These are phyloP conservation scores for Lithophane semibrunnea DNA, from an alignment of 2,888 invertebrate species.

Conservation along the genomic window DNA sequence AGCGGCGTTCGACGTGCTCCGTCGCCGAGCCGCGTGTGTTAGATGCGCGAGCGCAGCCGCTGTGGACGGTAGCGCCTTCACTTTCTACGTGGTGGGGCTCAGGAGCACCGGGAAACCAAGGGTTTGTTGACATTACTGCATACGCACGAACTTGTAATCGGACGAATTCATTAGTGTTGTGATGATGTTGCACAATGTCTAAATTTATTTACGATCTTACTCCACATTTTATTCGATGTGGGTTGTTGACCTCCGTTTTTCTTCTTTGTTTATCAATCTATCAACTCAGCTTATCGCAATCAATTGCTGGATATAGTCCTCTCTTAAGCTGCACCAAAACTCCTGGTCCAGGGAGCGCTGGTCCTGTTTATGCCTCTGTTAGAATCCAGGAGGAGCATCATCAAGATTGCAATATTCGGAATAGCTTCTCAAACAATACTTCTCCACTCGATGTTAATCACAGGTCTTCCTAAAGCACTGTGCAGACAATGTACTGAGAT, in stretches of 20 bases:
- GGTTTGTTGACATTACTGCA: slow-evolving; percentile 84
- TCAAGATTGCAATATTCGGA: background rate
- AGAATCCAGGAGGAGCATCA: background rate
- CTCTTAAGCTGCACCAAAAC: background rate
- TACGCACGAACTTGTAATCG: slow-evolving; percentile 56
- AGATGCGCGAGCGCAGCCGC: slow-evolving; percentile 72
- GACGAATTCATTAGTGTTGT: slow-evolving; percentile 51
- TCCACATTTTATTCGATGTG: slow-evolving; percentile 22
- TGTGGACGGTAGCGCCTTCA: slow-evolving; percentile 82
- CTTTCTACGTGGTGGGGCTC: slow-evolving; percentile 89
- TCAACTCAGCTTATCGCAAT: background rate
- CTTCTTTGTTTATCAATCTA: background rate
- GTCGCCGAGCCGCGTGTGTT: slow-evolving; percentile 86
- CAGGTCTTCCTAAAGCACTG: background rate
- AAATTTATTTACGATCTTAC: background rate
- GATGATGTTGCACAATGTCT: slow-evolving; percentile 25
- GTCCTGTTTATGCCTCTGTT: background rate
- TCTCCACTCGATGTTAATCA: background rate
- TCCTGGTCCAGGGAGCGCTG: rapidly evolving
- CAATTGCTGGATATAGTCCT: no score
- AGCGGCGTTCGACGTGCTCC: slow-evolving; percentile 85
- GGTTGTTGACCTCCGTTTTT: background rate
- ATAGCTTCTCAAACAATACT: background rate
- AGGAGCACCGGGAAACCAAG: slow-evolving; percentile 83
- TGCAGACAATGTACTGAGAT: background rate